Evolutionary conservation across 35 echinoderm and acorn worm genomes (phyloP), one percentile per base, ranked within the genome.

Genomic region (Apostichopus californicus): DNA sequence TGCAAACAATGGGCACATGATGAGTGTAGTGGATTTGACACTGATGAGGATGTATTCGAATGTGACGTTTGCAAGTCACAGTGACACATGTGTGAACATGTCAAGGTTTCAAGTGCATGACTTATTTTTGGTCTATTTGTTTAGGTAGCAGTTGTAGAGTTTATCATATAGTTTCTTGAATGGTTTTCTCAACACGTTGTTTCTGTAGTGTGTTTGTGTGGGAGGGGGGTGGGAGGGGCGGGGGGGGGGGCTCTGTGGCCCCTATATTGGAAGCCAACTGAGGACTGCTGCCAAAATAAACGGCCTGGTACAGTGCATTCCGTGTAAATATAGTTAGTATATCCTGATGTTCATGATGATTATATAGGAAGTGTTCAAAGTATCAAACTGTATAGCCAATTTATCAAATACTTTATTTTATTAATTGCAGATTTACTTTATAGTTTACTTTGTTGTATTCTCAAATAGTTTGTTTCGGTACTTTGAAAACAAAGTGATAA

Each of bases 21-120:
- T 78, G 77, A 11, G 77, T 78, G 77, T 15, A 78, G 25, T 78
- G 77, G 77, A 20, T 10, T 78, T 28, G 77, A 78, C 20, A 78
- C 77, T 78, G 77, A 78, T 78, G 77, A 78, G 77, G 77, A 78
- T 78, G 77, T 78, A 78, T 78, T 78, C 77, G 25, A 22, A 78
- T 78, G 77, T 78, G 77, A 78, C 77, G n/a, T 78, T 21, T 78
- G 77, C 25, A 78, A 78, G 17, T 78, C 77, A 78, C 77, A 78
- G 77, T 78, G 77, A 21, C 77, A 78, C 25, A 28, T 15, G 8
- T 11, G n/a, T 8, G 25, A n/a, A 78, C 61, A 65, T 65, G 9
- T 65, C 61, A 10, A 15, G 61, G 61, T 65, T 65, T 65, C 61
- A 65, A 65, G 61, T 10, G 61, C 61, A 65, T 65, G 61, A 15